phyloP scores from a whole-genome alignment of 2,797 vertebrate genomes.

The Artibeus lituratus region DNA sequence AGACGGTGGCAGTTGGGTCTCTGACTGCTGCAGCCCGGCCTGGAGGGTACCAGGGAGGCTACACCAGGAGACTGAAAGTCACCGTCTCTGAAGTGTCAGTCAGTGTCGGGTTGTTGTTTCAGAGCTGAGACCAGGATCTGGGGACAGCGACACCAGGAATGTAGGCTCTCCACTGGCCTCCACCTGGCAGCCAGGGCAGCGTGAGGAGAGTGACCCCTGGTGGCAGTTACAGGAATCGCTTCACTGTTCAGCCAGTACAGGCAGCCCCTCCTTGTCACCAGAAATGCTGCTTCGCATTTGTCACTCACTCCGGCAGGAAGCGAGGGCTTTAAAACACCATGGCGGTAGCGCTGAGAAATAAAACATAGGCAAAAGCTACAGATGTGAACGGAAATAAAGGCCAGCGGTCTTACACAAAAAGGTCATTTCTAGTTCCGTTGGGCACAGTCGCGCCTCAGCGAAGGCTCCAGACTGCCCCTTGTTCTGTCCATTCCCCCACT shows the following conservation, averaged over 20 bases:
- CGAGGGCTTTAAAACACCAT: background rate
- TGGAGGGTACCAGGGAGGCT: background rate
- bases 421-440: background rate
- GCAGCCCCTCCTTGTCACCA: background rate
- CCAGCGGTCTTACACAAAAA: background rate
- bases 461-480: background rate
- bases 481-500: background rate
- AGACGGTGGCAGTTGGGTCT: background rate
- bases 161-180: accelerated
- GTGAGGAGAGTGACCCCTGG: background rate
- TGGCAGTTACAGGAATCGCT: background rate
- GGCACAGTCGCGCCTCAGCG: background rate
- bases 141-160: too few relatives aligned
- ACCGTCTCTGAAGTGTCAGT: background rate
- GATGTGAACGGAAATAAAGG: too few relatives aligned
- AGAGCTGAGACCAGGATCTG: accelerated
- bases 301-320: background rate
- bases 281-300: background rate
- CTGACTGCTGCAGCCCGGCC: background rate
- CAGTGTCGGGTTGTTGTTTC: background rate
- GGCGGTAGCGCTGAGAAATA: accelerated
- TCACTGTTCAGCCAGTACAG: accelerated
- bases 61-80: background rate
- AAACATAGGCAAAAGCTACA: too few relatives aligned
- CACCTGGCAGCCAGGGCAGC: accelerated